Percentiles rank a stretch among this genome's conserved stretches.
These are phyloP conservation scores for Drosophila melanosoma DNA, from an alignment of 2,888 invertebrate species.

Conservation along the genomic window DNA sequence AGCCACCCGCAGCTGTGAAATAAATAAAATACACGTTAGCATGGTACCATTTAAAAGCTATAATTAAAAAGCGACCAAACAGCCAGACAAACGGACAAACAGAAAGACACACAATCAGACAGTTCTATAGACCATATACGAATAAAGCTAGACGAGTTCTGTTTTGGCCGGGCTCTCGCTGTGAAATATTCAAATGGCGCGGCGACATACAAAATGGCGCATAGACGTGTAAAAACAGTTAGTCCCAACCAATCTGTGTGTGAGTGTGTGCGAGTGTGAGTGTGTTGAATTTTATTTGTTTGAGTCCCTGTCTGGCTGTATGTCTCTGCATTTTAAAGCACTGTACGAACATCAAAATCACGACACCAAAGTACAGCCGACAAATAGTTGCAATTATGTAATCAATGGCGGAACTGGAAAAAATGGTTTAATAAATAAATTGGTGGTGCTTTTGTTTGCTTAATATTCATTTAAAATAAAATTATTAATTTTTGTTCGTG, in stretches of 20 bases:
- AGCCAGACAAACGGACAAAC: conserved; percentile 43
- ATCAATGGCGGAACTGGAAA: conserved; percentile 12
- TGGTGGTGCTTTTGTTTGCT: neutral
- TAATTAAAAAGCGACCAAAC: conserved; percentile 76
- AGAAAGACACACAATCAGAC: conserved; percentile 19
- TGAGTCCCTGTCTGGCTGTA: conserved; percentile 45
- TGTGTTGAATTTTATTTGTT: conserved; percentile 60
- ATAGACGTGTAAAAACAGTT: conserved; percentile 73
- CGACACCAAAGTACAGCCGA: conserved; percentile 45
- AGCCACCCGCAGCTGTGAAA: conserved; percentile 79
- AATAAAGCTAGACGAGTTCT: conserved; percentile 55
- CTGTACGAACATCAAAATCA: conserved; percentile 36
- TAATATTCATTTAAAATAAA: neutral
- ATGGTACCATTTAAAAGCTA: conserved; percentile 78
- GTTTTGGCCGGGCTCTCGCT: conserved; percentile 49
- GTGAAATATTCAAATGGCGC: conserved; percentile 76
- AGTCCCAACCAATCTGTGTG: conserved; percentile 30
- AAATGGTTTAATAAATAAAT: neutral
- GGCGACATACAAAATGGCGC: conserved; percentile 75
- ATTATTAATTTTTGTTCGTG: neutral
- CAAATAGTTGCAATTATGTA: conserved; percentile 54
- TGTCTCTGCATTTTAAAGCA: conserved; percentile 66
- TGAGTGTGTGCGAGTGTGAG: conserved; percentile 26
- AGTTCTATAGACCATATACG: conserved; percentile 31
- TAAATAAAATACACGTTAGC: conserved; percentile 81